Evolutionary conservation across 2,888 invertebrate species (phyloP).

Genomic region (Tetanocera ferruginea): DNA sequence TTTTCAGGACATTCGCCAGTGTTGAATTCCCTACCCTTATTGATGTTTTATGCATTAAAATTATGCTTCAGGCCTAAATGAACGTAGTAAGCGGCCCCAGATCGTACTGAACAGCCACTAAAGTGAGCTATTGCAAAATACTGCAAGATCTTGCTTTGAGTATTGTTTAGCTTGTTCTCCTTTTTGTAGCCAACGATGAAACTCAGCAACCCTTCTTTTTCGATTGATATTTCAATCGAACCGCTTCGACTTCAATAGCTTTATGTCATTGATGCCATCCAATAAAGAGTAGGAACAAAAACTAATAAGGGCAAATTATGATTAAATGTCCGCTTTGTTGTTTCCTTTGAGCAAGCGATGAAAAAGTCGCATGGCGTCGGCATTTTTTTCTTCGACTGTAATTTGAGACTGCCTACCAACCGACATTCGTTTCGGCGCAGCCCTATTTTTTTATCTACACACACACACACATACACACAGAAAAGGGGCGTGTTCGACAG

Average conservation of each 20-base stretch:
- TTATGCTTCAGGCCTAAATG: too few species aligned
- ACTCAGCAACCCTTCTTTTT: background rate
- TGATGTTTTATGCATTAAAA: too few species aligned
- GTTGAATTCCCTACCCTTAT: too few species aligned
- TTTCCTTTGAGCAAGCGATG: conserved; percentile 23
- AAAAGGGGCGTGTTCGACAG: conserved; percentile 29
- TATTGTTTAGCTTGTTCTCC: conserved; percentile 32
- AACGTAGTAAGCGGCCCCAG: too few species aligned
- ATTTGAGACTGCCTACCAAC: conserved; percentile 50
- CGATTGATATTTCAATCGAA: conserved; percentile 42
- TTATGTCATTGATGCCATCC: conserved; percentile 21
- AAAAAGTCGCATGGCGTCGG: conserved; percentile 45
- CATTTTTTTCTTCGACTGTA: conserved; percentile 42
- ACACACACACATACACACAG: background rate
- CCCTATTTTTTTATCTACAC: conserved; percentile 9
- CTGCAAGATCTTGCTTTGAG: too few species aligned
- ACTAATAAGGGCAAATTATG: conserved; percentile 55
- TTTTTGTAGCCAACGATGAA: conserved; percentile 6
- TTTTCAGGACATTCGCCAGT: too few species aligned
- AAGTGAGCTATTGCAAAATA: too few species aligned
- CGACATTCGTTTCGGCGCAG: conserved; percentile 45
- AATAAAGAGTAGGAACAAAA: conserved; percentile 10
- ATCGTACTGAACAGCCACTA: too few species aligned
- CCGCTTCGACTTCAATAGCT: conserved; percentile 28
- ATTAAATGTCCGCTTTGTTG: conserved; percentile 44